Evolutionary conservation across 2,888 invertebrate species (phyloP), one percentile per base, ranked within the genome.

Genomic region (Alitta virens): DNA sequence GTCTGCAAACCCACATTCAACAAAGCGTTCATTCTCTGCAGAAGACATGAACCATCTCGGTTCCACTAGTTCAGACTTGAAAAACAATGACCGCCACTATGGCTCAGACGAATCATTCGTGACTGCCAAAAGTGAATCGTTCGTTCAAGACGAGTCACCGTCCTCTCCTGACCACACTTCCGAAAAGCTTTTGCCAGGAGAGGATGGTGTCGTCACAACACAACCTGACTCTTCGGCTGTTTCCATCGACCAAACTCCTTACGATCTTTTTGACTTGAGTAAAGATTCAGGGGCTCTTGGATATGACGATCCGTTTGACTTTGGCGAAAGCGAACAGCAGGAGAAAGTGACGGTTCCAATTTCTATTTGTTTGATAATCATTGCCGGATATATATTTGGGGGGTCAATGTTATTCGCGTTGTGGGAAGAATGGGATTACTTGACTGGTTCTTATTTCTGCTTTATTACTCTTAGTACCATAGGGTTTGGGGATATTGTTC

Each of bases 361-460:
- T 43, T 84, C 91, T 61, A 86, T 96, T 51, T 96, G 95, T 81
- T 85, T 96, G 38, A 87, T 91, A 65, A 91, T 95, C 69, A 93
- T 97, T 88, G 88, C 94, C 71, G 89, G 91, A 75, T 91, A 91
- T 79, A 88, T 93, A 62, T 87, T 92, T 75, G 92, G 92, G 63
- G 97, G 98, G 21, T 94, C 95, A 1, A 85, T 91, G 77, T 86
- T 98, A 58, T 98, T 98, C 82, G 88, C 90, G 2, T 85, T 89
- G 76, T 97, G 95, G 93, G 97, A 98, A 63, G 87, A 88, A 43
- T 97, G 97, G 97, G 88, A 90, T 72, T 88, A 90, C 76, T 85
- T 97, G 65, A 94, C 96, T 72, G 95, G 94, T 56, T 81, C 82
- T 54, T 83, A 83, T 69, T 83, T 83, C 72, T 83, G 82, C 62